Evolutionary conservation across 2,888 invertebrate species (phyloP).

Genomic region (Tanypteryx hageni): DNA sequence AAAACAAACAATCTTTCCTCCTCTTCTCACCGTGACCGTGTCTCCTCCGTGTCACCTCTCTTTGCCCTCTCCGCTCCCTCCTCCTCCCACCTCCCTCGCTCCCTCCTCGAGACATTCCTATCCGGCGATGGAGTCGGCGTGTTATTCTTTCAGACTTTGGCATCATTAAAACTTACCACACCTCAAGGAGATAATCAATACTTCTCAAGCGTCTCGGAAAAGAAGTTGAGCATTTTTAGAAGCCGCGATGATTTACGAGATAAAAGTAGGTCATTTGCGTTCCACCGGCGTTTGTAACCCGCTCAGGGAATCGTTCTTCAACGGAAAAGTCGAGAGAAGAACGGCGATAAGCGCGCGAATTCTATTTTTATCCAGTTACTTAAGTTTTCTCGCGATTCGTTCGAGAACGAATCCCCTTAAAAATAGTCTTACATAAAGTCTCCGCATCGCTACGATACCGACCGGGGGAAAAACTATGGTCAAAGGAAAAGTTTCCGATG

Average conservation of each 20-base stretch:
- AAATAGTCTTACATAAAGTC: conserved; percentile 9
- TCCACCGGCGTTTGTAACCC: background rate
- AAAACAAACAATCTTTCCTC: conserved; percentile 2
- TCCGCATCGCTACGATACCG: background rate
- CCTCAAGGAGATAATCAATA: background rate
- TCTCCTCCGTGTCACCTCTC: background rate
- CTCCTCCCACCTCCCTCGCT: background rate
- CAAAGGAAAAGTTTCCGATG: background rate
- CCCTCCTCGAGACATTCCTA: background rate
- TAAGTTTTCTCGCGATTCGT: background rate
- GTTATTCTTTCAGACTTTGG: conserved; percentile 18
- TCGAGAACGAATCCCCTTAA: background rate
- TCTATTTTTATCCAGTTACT: background rate
- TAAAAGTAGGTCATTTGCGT: background rate
- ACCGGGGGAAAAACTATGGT: background rate
- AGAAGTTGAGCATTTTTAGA: background rate
- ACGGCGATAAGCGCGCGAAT: background rate
- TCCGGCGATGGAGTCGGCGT: background rate
- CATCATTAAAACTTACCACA: background rate
- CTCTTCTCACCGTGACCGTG: background rate
- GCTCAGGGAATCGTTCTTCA: background rate
- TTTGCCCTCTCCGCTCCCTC: background rate
- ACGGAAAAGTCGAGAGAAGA: background rate
- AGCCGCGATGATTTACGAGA: background rate
- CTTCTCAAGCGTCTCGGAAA: background rate